Base-by-base conservation (phyloP, 1,140 invertebrate species). In the Acromyrmex heyeri region DNA sequence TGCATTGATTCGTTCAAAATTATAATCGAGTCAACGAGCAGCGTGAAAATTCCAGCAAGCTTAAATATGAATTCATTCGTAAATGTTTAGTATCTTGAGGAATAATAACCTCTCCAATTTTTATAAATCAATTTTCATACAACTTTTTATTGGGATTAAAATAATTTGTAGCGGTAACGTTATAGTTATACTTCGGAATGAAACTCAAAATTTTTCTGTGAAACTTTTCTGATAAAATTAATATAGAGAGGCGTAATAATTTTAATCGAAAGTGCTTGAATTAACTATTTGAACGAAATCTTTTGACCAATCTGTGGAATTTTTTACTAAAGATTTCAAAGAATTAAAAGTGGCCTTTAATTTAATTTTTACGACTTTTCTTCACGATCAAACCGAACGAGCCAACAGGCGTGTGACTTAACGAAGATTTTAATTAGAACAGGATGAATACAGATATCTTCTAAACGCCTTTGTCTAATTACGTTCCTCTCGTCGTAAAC, bases 401-500 rank as follows among this genome's bases (percentile, higher is more conserved):
- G 24, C 8, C 38, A 48, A 70, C 34, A n/a, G 18, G n/a, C 3
- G n/a, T 8, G n/a, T 55, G 21, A 50, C 48, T 83, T n/a, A 59
- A 75, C 48, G 44, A 62, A 34, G 27, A 50, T 61, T 75, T 83
- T 61, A 83, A 75, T 83, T 73, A 34, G 24, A 50, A 30, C 55
- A 18, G 57, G n/a, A 14, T 61, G 14, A 27, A 73, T 73, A 53
- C 24, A 62, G 38, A 50, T 24, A 27, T 61, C 44, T 50, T 69
- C 65, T 69, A 69, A 69, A 27, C 44, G 38, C 38, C 44, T 61
- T 48, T 38, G 16, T 81, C 24, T 61, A 73, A 61, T 83, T 75
- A 61, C 18, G 38, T 61, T 44, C 14, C 57, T 67, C 57, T 50
- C 69, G 24, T 73, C 67, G 69, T 62, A 75, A 83, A 75, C 69